These are phyloP conservation scores for Amia ocellicauda DNA, from an alignment of 2,113 vertebrate species.

Conservation along the genomic window DNA sequence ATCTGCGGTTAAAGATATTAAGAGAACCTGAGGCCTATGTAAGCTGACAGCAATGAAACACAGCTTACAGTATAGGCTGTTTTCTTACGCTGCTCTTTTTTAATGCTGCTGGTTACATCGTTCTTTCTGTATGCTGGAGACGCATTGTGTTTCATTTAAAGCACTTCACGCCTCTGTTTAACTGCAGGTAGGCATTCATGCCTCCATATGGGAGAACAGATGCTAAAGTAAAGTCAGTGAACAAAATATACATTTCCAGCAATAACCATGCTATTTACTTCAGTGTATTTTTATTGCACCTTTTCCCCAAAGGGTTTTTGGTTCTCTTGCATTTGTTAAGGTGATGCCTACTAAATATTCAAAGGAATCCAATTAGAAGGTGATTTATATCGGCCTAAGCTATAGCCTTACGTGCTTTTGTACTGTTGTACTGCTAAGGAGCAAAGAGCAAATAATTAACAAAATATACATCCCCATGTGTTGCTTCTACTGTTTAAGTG, in stretches of 20 bases:
- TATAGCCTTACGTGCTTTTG: too few species aligned
- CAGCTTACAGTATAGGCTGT: too few species aligned
- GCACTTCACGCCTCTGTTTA: constrained; percentile 24
- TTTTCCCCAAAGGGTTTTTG: constrained; percentile 27
- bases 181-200: constrained; percentile 19
- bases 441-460: too few species aligned
- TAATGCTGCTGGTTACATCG: too few species aligned
- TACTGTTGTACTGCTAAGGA: too few species aligned
- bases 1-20: background rate
- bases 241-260: constrained; percentile 8
- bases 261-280: constrained; percentile 10
- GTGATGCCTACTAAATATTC: constrained; percentile 40
- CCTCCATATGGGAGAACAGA: constrained; percentile 39
- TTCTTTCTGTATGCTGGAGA: background rate
- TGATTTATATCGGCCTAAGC: constrained; percentile 18
- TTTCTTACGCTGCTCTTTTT: too few species aligned
- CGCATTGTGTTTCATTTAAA: background rate
- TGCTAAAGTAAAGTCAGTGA: constrained; percentile 23
- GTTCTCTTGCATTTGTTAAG: constrained; percentile 32
- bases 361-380: constrained; percentile 38
- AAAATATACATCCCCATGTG: too few species aligned
- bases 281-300: constrained; percentile 15
- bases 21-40: background rate
- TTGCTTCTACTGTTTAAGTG: too few species aligned
- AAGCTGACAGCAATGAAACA: background rate